Evolutionary conservation across 2,797 vertebrate species (phyloP).

Genomic region (Hydrolagus colliei): DNA sequence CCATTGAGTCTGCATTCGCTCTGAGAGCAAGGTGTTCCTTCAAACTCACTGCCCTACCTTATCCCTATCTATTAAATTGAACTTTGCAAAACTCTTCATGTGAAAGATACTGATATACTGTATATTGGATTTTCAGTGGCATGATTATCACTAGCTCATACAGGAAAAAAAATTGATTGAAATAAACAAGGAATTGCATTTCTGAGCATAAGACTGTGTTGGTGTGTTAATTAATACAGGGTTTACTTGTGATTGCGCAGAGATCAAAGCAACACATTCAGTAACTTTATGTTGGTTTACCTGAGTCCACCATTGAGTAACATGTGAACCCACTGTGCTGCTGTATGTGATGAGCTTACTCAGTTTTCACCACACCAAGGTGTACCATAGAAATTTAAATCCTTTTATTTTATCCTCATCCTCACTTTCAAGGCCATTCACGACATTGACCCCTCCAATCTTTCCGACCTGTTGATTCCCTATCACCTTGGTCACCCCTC

Average conservation of each 20-base stretch:
- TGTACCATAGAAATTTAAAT: too few relatives aligned
- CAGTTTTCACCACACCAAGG: not conserved
- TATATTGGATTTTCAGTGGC: not conserved
- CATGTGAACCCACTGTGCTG: not conserved
- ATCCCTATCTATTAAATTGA: too few relatives aligned
- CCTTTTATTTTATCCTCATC: too few relatives aligned
- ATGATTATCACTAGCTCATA: not conserved
- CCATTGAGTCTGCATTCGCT: too few relatives aligned
- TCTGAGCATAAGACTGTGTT: not conserved
- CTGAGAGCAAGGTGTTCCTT: too few relatives aligned
- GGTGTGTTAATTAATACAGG: not conserved
- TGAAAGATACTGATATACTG: too few relatives aligned
- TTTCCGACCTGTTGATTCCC: too few relatives aligned
- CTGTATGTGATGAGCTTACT: not conserved
- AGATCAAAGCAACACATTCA: not conserved
- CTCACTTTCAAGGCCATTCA: too few relatives aligned
- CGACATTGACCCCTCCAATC: too few relatives aligned
- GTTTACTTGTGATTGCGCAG: constrained; percentile 16
- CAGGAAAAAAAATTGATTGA: not conserved
- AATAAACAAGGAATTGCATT: not conserved
- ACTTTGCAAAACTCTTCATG: too few relatives aligned
- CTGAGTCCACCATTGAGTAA: not conserved
- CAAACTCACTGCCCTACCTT: too few relatives aligned
- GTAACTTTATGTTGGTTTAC: constrained; percentile 7
- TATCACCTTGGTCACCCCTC: too few relatives aligned